Conservation (phyloP, 1,140 invertebrate species). For the Kradibia gibbosae region DNA sequence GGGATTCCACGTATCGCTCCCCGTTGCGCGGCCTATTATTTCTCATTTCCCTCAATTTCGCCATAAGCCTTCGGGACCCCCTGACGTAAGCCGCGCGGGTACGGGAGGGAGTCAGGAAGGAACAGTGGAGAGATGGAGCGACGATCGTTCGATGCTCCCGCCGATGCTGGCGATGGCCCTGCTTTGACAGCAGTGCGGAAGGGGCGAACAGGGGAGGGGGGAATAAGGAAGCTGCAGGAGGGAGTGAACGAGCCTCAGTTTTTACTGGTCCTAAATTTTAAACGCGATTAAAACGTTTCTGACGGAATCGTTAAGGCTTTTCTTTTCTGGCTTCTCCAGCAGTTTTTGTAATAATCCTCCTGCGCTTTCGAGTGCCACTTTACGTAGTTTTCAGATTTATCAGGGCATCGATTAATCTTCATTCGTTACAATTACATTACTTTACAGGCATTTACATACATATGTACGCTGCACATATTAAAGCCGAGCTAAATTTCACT, state of each 20-base stretch:
- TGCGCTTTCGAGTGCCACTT: background rate
- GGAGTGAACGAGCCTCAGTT: too few relatives aligned
- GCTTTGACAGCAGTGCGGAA: background rate
- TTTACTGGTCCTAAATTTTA: background rate
- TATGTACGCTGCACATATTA: too few relatives aligned
- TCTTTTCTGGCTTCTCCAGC: background rate
- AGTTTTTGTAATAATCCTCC: background rate
- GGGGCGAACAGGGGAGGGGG: too few relatives aligned
- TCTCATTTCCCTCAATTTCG: constrained; percentile 42
- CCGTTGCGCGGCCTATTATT: constrained; percentile 40
- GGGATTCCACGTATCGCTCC: constrained; percentile 1
- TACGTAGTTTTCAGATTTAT: too few relatives aligned
- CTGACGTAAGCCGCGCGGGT: background rate
- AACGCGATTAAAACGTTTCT: background rate
- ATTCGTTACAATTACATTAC: background rate
- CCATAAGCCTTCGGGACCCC: background rate
- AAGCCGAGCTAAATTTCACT: too few relatives aligned
- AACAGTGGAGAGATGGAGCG: background rate
- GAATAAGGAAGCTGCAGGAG: background rate
- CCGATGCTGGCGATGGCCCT: too few relatives aligned
- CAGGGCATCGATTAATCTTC: background rate
- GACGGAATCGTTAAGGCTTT: background rate
- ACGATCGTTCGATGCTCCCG: too few relatives aligned
- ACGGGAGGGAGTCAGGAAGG: background rate
- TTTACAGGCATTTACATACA: too few relatives aligned